Conservation (phyloP, 2,888 invertebrate genomes). For the Stenichneumon culpator region DNA sequence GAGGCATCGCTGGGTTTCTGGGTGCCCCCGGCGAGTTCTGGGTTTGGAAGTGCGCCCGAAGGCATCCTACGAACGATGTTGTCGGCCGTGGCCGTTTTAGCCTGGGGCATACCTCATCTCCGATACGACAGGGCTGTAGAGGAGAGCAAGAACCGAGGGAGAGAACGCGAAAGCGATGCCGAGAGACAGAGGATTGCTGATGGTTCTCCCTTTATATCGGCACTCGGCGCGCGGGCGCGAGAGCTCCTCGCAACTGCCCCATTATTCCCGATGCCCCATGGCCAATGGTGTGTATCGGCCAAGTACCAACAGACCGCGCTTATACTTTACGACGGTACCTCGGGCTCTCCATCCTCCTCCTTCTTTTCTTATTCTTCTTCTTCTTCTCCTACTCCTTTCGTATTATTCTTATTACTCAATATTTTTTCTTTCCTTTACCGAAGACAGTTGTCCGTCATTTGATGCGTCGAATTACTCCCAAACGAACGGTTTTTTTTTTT, state of each 20-base stretch:
- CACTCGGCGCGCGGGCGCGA: constrained; percentile 69
- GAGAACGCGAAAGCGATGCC: constrained; percentile 16
- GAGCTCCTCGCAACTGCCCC: constrained; percentile 76
- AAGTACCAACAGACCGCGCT: constrained; percentile 76
- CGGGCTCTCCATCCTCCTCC: constrained; percentile 51
- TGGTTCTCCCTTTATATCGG: constrained; percentile 78
- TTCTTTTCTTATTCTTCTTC: constrained; percentile 21
- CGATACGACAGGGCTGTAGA: constrained; percentile 77
- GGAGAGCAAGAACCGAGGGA: constrained; percentile 18
- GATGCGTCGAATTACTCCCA: too few species aligned
- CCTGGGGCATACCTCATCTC: constrained; percentile 75
- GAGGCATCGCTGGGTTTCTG: constrained; percentile 72
- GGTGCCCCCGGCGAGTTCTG: constrained; percentile 63
- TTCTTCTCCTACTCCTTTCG: constrained; percentile 30
- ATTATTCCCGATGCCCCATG: constrained; percentile 83
- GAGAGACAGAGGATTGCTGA: constrained; percentile 59
- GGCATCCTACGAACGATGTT: constrained; percentile 83
- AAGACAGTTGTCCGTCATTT: constrained; percentile 32
- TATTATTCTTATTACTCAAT: constrained; percentile 38
- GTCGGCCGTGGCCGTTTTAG: constrained; percentile 84
- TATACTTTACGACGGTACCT: constrained; percentile 69
- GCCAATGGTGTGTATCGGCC: constrained; percentile 79
- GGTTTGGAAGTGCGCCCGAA: constrained; percentile 79
- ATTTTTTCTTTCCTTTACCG: constrained; percentile 29
- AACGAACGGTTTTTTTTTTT: too few species aligned